Evolutionary conservation across 1,140 invertebrate species (phyloP), one percentile per base, ranked within the genome.

Genomic region (Scaptomyza pallida): DNA sequence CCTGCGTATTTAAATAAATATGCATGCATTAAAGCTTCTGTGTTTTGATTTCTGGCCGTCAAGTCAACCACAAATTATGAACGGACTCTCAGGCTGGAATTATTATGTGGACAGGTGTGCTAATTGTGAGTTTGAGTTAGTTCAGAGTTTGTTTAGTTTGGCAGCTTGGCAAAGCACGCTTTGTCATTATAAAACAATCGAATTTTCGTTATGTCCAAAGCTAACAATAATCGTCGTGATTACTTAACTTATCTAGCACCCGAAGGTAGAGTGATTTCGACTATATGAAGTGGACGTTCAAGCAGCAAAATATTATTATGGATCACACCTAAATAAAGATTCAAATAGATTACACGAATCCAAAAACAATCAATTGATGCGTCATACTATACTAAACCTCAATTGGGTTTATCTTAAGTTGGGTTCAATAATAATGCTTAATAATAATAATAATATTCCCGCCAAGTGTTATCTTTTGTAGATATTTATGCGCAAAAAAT

Each of bases 111-210:
- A 61, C 72, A 74, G 65, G 61, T 74, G 72, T 21, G 41, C 56
- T 64, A 74, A 78, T 74, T 75, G 47, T 41, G 16, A 16, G 5
- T 63, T 64, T 21, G 33, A 37, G 12, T 37, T 6, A 47, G 4
- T 47, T 21, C 4, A 47, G 4, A 13, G 5, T 15, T 13, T 0
- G 2, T n/a, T 5, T 37, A n/a, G 3, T 37, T 37, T 37, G n/a
- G 10, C 33, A 12, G 33, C 3, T n/a, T 10, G 3, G 3, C 12
- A 12, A 35, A 35, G 2, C 9, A 35, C 2, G 12, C 44, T 75
- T 55, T 71, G 81, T 82, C 89, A 90, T 90, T 90, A 90, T 90
- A 90, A 89, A 89, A 78, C 80, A 90, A 90, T 90, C 81, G 65
- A 90, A 82, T 83, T 78, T 81, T 48, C 69, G 83, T 89, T 89